A percentile compares a stretch with the other conserved stretches of the same genome.
Conservation (phyloP, 2,797 vertebrate genomes). For the Ctenopoma kingsleyae region DNA sequence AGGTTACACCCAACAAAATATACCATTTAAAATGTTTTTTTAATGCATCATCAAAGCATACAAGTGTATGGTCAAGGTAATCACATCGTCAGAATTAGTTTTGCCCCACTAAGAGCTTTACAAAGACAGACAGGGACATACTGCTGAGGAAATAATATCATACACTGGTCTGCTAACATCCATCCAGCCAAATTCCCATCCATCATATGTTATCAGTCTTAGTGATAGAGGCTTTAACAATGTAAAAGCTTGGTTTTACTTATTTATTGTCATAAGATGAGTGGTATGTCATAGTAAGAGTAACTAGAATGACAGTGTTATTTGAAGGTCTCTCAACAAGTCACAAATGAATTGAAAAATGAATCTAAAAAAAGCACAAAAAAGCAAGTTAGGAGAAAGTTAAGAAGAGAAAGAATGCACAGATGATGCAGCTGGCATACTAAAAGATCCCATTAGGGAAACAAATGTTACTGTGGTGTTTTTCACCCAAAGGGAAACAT, state of each 20-base stretch:
- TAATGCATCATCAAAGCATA: neutral
- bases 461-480: neutral
- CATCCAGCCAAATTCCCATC: neutral
- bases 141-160: neutral
- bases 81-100: neutral
- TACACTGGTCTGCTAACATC: neutral
- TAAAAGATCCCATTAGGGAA: constrained; percentile 16
- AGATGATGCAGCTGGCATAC: constrained; percentile 5
- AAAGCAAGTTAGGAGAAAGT: neutral
- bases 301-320: neutral
- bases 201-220: neutral
- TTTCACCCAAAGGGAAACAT: constrained; percentile 23
- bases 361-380: neutral
- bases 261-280: neutral
- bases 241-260: neutral
- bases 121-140: neutral
- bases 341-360: too few species aligned
- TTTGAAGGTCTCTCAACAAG: too few species aligned
- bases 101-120: neutral
- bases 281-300: neutral
- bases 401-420: neutral
- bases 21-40: neutral
- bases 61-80: neutral
- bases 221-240: neutral
- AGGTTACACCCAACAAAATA: neutral